Evolutionary conservation across 2,113 vertebrate species (phyloP), one percentile per base, ranked within the genome.

Genomic region (Anhinga anhinga): DNA sequence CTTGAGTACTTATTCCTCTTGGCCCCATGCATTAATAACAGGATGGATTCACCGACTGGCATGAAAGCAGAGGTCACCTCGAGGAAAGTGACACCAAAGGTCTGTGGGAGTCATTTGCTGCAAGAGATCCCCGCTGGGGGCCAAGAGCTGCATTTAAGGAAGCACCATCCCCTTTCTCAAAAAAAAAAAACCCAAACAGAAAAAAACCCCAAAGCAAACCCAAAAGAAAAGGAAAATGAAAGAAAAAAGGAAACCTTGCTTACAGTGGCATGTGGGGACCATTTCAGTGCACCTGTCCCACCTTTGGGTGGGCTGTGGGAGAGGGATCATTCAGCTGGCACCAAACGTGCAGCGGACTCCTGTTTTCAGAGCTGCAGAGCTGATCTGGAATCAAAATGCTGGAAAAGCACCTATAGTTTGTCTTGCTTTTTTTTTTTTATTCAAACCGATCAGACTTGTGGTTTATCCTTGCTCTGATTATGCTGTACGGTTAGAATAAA

Each of bases 71-170:
- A 98, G 98, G 97, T 97, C 81, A 93, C 97, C 96, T 91, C 93
- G 92, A 95, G 89, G 92, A 98, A 98, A 98, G 97, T 90, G 96
- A 98, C 96, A 97, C 95, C 95, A 65, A 74, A 95, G 96, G 97
- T 97, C 97, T 97, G 78, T 36, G 47, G 96, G 97, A 96, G 94
- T 97, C 94, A 94, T 97, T 92, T 90, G 82, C 95, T 97, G 97
- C 96, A 97, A 97, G 96, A 98, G 95, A 97, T 96, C 96, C 95
- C 2, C 62, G 97, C 98, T 19, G 32, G 7, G 59, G 93, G 98
- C 98, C 98, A 98, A 95, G 95, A 85, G 81, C 92, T 74, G 62
- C 96, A 96, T 98, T 98, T 98, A 97, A 98, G 95, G 96, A 96
- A 92, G 83, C 88, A 86, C 40, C 0, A 2, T 70, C 53, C 55